A percentile compares a stretch with the other conserved stretches of the same genome.
These are phyloP conservation scores for Sisyra nigra DNA, from an alignment of 2,888 invertebrate species.

Conservation along the genomic window DNA sequence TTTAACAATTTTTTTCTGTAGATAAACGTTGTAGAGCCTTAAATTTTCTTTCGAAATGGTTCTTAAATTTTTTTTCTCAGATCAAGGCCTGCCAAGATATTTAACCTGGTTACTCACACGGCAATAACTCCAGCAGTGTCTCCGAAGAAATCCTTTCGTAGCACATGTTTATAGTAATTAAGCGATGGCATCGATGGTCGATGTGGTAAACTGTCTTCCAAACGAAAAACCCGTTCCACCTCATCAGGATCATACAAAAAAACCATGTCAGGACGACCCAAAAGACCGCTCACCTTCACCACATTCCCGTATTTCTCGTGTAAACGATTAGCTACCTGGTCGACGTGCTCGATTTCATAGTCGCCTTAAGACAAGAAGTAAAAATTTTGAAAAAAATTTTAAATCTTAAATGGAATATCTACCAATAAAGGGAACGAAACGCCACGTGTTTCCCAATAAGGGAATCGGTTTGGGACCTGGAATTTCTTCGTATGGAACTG, in stretches of 20 bases:
- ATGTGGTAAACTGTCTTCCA: slow-evolving; percentile 49
- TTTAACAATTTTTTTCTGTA: too few species aligned
- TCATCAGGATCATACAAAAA: slow-evolving; percentile 55
- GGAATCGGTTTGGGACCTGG: slow-evolving; percentile 45
- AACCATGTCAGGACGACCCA: slow-evolving; percentile 57
- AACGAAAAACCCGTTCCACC: slow-evolving; percentile 50
- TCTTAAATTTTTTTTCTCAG: too few species aligned
- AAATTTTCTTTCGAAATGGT: too few species aligned
- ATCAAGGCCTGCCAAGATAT: too few species aligned
- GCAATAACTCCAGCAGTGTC: slow-evolving; percentile 54
- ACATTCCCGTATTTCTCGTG: slow-evolving; percentile 45
- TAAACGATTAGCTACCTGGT: slow-evolving; percentile 42
- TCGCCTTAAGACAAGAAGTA: slow-evolving; percentile 28
- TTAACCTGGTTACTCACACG: slow-evolving; percentile 52
- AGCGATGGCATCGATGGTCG: slow-evolving; percentile 62
- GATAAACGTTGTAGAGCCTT: too few species aligned
- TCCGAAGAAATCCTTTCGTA: slow-evolving; percentile 50
- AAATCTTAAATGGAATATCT: slow-evolving; percentile 17
- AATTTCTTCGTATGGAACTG: slow-evolving; percentile 35
- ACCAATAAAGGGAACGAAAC: slow-evolving; percentile 44
- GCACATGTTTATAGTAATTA: slow-evolving; percentile 53
- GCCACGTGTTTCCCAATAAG: slow-evolving; percentile 42
- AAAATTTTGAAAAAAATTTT: background rate
- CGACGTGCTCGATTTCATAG: slow-evolving; percentile 47
- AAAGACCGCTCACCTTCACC: slow-evolving; percentile 46